Evolutionary conservation across 2,113 vertebrate species (phyloP).

Genomic region (Naja naja): DNA sequence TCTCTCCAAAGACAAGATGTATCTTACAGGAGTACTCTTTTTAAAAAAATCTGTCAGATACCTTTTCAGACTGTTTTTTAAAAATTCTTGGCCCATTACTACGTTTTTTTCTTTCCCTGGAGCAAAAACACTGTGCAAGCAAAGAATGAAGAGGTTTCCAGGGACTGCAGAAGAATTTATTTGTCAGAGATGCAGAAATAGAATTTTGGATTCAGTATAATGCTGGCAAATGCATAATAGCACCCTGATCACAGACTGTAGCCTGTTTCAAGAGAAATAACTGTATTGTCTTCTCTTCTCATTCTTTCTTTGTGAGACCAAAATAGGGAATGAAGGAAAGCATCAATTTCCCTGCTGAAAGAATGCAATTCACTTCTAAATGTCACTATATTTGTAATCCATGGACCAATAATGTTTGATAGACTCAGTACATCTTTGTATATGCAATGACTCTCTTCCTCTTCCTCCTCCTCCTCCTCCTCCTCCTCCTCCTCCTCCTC

Average conservation of each 20-base stretch:
- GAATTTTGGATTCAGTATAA: not conserved
- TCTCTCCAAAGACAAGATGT: conserved; percentile 12
- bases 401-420: conserved; percentile 7
- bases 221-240: conserved; percentile 12
- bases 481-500: no score
- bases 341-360: not conserved
- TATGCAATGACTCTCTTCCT: not conserved
- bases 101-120: not conserved
- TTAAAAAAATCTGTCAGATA: not conserved
- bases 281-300: conserved; percentile 9
- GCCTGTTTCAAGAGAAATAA: conserved; percentile 7
- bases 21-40: conserved; percentile 28
- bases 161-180: conserved; percentile 17
- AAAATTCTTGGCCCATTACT: not conserved
- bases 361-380: not conserved
- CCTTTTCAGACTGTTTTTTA: conserved; percentile 15
- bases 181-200: not conserved
- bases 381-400: conserved; percentile 13
- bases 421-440: conserved; percentile 22
- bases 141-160: not conserved
- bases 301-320: not conserved
- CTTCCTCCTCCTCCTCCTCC: no score
- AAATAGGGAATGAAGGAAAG: conserved; percentile 28
- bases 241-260: not conserved
- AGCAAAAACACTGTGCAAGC: not conserved